These are phyloP conservation scores for Drosophila ohnishii DNA, from an alignment of 1,140 invertebrate species.

Conservation along the genomic window DNA sequence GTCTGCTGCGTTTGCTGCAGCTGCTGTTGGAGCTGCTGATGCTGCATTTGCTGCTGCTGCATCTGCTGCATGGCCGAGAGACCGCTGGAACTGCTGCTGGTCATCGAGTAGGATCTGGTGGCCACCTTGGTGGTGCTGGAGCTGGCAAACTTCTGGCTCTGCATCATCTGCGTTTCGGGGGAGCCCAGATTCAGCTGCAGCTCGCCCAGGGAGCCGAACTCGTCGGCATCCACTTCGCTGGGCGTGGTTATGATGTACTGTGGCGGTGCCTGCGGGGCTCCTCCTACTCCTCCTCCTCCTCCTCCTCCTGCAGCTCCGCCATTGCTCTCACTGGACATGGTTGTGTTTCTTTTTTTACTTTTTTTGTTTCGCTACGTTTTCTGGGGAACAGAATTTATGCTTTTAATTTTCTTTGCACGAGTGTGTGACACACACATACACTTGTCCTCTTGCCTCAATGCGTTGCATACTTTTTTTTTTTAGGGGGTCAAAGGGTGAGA, in stretches of 20 bases:
- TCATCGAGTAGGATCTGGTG: slow-evolving; percentile 72
- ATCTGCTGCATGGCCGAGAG: slow-evolving; percentile 7
- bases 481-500: neutral
- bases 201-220: slow-evolving; percentile 69
- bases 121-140: slow-evolving; percentile 66
- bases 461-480: slow-evolving; percentile 37
- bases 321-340: slow-evolving; percentile 48
- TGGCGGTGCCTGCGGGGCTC: slow-evolving; percentile 47
- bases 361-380: slow-evolving; percentile 1
- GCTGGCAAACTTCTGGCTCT: slow-evolving; percentile 42
- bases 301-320: neutral
- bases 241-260: slow-evolving; percentile 82
- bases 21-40: slow-evolving; percentile 13
- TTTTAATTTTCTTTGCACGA: slow-evolving; percentile 26
- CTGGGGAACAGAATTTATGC: slow-evolving; percentile 47
- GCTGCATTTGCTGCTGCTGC: slow-evolving; percentile 12
- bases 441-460: slow-evolving; percentile 31
- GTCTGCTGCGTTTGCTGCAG: slow-evolving; percentile 3
- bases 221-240: slow-evolving; percentile 78
- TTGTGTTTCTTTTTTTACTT: neutral
- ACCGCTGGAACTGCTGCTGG: slow-evolving; percentile 56
- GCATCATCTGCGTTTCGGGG: slow-evolving; percentile 28
- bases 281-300: neutral
- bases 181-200: slow-evolving; percentile 56
- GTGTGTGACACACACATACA: slow-evolving; percentile 5